Evolutionary conservation across 2,888 invertebrate species (phyloP), one percentile per base, ranked within the genome.

Genomic region (Bellardia bayeri): DNA sequence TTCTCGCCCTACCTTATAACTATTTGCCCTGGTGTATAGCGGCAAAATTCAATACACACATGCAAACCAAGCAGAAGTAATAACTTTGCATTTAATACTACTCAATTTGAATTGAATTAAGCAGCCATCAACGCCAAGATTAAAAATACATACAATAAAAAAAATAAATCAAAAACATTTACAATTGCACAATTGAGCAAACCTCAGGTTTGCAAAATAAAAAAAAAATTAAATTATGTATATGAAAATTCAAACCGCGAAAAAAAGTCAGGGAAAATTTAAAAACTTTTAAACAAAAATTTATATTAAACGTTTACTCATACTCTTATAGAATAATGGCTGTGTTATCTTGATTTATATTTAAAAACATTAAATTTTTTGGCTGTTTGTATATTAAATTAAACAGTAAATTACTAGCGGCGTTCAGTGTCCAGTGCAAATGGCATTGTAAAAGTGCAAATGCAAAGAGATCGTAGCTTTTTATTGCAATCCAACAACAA

Each of bases 81-180:
- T 64, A 51, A 66, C 23, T 37, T 76, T 68, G 49, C 49, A 56
- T 74, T 30, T 45, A 54, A 42, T 76, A 56, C 54, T 56, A 82
- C 68, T 64, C 82, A 86, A 82, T 75, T 69, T 75, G 80, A 86
- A 86, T 83, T 82, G 79, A 80, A 75, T 69, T 86, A 64, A 76
- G 76, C 42, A 54, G 69, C 16, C 66, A 76, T 83, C 58, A 69
- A 64, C 42, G 51, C 23, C 13, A 51, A 72, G 79, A 86, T 75
- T 74, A 69, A 82, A 58, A 74, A 56, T 30, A 49, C 23, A 66
- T 51, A 37, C 16, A 14, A 51, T 33, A 61, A n/a, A 30, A 42
- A 72, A 30, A 72, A 42, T 30, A 42, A 72, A 51, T n/a, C 3
- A 51, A 51, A 51, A 51, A 11, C 58, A 61, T 69, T 58, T 56